These are phyloP conservation scores for Anagyrus pseudococci DNA, from an alignment of 2,888 invertebrate genomes.

Conservation along the genomic window DNA sequence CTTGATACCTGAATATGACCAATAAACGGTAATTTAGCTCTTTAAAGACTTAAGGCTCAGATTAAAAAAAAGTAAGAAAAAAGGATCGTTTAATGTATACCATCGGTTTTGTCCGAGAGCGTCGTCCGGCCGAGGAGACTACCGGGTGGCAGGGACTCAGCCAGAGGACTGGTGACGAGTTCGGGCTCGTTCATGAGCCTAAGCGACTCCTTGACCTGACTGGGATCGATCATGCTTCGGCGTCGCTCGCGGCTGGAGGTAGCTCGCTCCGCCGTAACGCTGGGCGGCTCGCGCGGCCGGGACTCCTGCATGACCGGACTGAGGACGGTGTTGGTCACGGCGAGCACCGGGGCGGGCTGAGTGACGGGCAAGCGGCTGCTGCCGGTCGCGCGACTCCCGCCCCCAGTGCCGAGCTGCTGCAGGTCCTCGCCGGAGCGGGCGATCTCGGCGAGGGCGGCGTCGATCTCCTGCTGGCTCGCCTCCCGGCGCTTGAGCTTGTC, in stretches of 20 bases:
- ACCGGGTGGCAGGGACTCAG: conserved; percentile 20
- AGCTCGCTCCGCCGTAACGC: conserved; percentile 55
- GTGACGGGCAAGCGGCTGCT: conserved; percentile 45
- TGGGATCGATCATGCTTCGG: conserved; percentile 62
- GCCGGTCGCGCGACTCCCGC: conserved; percentile 6
- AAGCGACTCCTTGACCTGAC: conserved; percentile 52
- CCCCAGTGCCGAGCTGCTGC: conserved; percentile 48
- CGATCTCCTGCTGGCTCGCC: conserved; percentile 52
- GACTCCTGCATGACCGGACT: conserved; percentile 61
- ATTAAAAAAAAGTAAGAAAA: too few relatives aligned
- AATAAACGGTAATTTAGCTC: too few relatives aligned
- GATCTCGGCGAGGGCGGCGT: conserved; percentile 59
- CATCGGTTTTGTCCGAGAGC: too few relatives aligned
- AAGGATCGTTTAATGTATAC: too few relatives aligned
- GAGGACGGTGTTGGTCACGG: conserved; percentile 58
- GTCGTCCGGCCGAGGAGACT: conserved; percentile 1
- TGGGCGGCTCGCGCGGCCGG: conserved; percentile 52
- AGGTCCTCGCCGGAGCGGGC: conserved; percentile 60
- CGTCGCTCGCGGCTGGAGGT: conserved; percentile 59
- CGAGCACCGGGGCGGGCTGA: conserved; percentile 56
- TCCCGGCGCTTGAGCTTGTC: conserved; percentile 67
- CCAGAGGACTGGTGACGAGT: conserved; percentile 36
- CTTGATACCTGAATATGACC: too few relatives aligned
- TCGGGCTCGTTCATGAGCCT: conserved; percentile 40
- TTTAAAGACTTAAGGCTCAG: too few relatives aligned